Percentiles rank a stretch among this genome's conserved stretches.
Conservation (phyloP, 2,888 invertebrate genomes). For the Diachrysia chrysitis region DNA sequence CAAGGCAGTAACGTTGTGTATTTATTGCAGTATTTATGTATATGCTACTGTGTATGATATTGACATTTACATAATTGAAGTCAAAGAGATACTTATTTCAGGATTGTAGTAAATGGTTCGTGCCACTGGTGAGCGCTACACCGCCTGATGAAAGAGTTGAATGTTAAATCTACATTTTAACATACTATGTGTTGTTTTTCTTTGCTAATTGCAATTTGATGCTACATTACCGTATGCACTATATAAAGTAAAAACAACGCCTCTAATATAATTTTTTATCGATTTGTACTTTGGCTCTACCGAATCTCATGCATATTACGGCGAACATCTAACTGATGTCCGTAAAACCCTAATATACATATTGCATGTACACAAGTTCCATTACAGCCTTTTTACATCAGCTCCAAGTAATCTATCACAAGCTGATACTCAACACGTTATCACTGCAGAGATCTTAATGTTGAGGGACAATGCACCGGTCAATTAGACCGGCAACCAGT, state of each 20-base stretch:
- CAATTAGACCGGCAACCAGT: conserved; percentile 65
- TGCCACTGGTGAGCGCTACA: too few relatives aligned
- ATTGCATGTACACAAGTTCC: conserved; percentile 2
- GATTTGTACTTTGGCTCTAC: too few relatives aligned
- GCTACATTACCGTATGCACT: too few relatives aligned
- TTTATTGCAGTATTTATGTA: not conserved
- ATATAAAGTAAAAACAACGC: too few relatives aligned
- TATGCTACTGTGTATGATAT: not conserved
- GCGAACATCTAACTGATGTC: too few relatives aligned
- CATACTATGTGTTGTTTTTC: too few relatives aligned
- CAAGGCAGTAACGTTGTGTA: conserved; percentile 4
- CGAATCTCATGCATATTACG: too few relatives aligned
- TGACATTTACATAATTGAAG: not conserved
- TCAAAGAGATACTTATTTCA: not conserved
- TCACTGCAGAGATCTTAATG: conserved; percentile 67
- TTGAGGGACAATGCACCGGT: conserved; percentile 68
- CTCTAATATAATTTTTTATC: too few relatives aligned
- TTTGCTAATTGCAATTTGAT: too few relatives aligned
- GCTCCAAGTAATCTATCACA: conserved; percentile 47
- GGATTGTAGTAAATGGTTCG: not conserved
- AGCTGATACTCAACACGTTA: conserved; percentile 56
- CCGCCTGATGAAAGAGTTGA: too few relatives aligned
- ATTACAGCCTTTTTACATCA: conserved; percentile 21
- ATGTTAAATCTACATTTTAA: too few relatives aligned
- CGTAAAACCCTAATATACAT: not conserved